phyloP scores from a whole-genome alignment of 2,113 vertebrate genomes.

The Indri indri region DNA sequence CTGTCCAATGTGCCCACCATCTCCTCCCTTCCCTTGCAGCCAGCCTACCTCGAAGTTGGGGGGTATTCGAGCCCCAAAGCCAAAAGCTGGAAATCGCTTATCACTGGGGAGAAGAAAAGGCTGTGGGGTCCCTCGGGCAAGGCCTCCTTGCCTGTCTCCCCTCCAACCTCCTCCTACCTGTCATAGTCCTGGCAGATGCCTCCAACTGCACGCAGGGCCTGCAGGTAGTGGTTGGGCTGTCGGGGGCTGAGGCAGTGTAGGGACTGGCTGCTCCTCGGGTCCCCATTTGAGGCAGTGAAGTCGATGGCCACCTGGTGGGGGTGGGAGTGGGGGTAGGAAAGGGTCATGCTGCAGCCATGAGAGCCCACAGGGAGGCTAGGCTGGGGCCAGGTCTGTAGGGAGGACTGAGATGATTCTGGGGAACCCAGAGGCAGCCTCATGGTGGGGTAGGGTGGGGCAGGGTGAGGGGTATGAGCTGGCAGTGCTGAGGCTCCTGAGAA shows the following conservation, averaged over 20 bases:
- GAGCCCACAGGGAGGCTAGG: not conserved
- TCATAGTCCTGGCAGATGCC: conserved; percentile 84
- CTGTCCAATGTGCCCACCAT: not conserved
- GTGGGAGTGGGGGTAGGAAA: not conserved
- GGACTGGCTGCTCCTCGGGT: conserved; percentile 80
- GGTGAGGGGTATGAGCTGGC: not conserved
- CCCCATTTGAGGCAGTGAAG: conserved; percentile 83
- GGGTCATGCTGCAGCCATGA: not conserved
- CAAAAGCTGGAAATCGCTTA: conserved; percentile 82
- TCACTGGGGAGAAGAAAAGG: conserved; percentile 73
- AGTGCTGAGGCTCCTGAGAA: not conserved
- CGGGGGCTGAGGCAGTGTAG: conserved; percentile 80
- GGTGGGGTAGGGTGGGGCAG: not conserved
- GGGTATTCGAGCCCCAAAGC: conserved; percentile 81
- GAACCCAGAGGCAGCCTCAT: not conserved
- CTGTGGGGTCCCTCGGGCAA: not conserved
- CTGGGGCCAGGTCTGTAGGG: not conserved
- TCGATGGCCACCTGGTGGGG: conserved; percentile 80
- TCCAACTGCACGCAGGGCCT: conserved; percentile 79
- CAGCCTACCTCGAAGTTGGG: conserved; percentile 81
- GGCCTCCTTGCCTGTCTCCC: not conserved
- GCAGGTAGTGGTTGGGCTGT: conserved; percentile 83
- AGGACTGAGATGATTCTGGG: not conserved
- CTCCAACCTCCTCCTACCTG: conserved; percentile 59
- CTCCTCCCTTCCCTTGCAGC: not conserved